Evolutionary conservation across 1,140 invertebrate genomes (phyloP).

Genomic region (Gonatopus flavifemur): DNA sequence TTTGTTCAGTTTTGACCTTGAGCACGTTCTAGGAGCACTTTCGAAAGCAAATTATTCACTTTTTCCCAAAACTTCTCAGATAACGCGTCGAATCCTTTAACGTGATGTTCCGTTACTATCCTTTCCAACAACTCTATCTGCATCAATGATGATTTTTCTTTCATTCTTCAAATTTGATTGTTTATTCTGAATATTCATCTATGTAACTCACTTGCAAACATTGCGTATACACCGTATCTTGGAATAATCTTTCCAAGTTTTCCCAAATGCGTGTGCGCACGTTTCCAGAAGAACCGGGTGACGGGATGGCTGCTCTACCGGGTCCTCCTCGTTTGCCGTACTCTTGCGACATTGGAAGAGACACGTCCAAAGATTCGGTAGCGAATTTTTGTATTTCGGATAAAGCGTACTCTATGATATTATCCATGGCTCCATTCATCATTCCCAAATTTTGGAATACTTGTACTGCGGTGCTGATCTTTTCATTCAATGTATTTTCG

Average conservation of each 20-base stretch:
- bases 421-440: constrained; percentile 62
- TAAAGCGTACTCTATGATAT: constrained; percentile 59
- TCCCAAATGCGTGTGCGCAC: constrained; percentile 77
- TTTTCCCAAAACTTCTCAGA: constrained; percentile 63
- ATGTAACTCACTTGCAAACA: constrained; percentile 65
- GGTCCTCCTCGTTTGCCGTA: constrained; percentile 61
- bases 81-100: constrained; percentile 49
- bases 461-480: constrained; percentile 68
- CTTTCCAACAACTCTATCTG: constrained; percentile 51
- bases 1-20: constrained; percentile 50
- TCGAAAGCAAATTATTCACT: constrained; percentile 57
- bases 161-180: too few relatives aligned
- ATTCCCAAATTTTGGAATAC: constrained; percentile 73
- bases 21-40: constrained; percentile 59
- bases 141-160: constrained; percentile 18
- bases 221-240: constrained; percentile 68
- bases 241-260: constrained; percentile 76
- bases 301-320: constrained; percentile 69
- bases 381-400: constrained; percentile 62
- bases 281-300: constrained; percentile 66
- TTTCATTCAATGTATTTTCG: constrained; percentile 1
- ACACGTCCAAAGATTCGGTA: constrained; percentile 63
- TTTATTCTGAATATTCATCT: background rate
- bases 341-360: constrained; percentile 40
- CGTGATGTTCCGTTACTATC: constrained; percentile 45